Evolutionary conservation across 2,888 invertebrate species (phyloP).

Genomic region (Trypoxylon attenuatum): DNA sequence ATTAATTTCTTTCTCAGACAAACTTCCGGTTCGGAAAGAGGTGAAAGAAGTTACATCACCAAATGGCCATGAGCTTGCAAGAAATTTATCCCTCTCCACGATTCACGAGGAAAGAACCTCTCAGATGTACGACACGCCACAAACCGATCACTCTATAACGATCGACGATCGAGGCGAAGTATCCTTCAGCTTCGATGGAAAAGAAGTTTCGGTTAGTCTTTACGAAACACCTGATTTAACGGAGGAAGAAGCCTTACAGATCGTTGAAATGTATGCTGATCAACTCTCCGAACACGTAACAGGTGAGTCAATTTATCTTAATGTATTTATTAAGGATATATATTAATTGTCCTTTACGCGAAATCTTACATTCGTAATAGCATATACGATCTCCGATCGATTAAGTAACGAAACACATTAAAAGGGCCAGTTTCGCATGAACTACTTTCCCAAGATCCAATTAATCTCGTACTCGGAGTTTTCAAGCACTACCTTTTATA

Average conservation of each 20-base stretch:
- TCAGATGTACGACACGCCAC: conserved; percentile 89
- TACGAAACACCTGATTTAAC: conserved; percentile 95
- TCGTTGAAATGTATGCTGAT: conserved; percentile 95
- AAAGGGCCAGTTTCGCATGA: neutral
- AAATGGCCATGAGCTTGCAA: conserved; percentile 75
- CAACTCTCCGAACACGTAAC: conserved; percentile 91
- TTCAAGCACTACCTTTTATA: conserved; percentile 58
- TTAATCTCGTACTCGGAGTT: neutral
- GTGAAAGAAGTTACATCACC: conserved; percentile 36
- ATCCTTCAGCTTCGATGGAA: conserved; percentile 93
- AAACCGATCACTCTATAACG: conserved; percentile 82
- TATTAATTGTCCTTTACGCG: too few species aligned
- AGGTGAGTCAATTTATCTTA: conserved; percentile 75
- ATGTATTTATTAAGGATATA: too few species aligned
- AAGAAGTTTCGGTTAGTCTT: conserved; percentile 92
- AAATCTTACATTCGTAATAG: too few species aligned
- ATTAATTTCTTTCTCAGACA: conserved; percentile 26
- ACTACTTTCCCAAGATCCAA: neutral
- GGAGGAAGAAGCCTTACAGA: conserved; percentile 92
- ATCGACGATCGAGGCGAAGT: conserved; percentile 90
- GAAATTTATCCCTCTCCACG: conserved; percentile 90
- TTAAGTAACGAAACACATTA: neutral
- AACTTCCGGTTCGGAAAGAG: conserved; percentile 49
- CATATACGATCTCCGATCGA: too few species aligned
- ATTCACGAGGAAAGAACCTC: conserved; percentile 94